phyloP scores from a whole-genome alignment of 2,113 vertebrate species.

The Gymnobelideus leadbeateri region DNA sequence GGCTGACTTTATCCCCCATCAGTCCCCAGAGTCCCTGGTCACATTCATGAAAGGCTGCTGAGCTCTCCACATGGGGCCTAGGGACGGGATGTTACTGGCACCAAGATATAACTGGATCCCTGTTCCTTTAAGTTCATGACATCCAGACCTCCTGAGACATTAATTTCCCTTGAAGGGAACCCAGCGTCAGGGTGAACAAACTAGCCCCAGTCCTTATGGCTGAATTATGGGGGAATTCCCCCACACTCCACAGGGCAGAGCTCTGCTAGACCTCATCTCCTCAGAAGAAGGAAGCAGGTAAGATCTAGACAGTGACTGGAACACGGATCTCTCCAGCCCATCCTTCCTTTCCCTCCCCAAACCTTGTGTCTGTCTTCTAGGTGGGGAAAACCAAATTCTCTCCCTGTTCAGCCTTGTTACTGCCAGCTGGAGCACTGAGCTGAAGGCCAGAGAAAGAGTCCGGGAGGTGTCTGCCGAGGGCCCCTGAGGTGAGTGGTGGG shows the following conservation, averaged over 20 bases:
- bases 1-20: neutral
- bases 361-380: neutral
- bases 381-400: neutral
- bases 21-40: neutral
- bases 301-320: neutral
- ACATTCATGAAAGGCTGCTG: neutral
- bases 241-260: neutral
- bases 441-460: neutral
- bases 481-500: neutral
- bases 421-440: neutral
- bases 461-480: neutral
- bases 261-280: neutral
- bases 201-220: neutral
- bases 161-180: neutral
- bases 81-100: too few species aligned
- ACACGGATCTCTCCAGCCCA: neutral
- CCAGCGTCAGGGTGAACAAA: neutral
- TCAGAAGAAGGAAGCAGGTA: neutral
- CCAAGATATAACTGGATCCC: neutral
- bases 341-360: neutral
- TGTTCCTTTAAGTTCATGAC: neutral
- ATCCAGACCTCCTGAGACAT: neutral
- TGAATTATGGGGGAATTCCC: too few species aligned
- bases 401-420: neutral
- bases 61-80: accelerated